A percentile compares a stretch with the other conserved stretches of the same genome.
Evolutionary conservation across 2,888 invertebrate genomes (phyloP).

Genomic region (Heliconius ethilla): DNA sequence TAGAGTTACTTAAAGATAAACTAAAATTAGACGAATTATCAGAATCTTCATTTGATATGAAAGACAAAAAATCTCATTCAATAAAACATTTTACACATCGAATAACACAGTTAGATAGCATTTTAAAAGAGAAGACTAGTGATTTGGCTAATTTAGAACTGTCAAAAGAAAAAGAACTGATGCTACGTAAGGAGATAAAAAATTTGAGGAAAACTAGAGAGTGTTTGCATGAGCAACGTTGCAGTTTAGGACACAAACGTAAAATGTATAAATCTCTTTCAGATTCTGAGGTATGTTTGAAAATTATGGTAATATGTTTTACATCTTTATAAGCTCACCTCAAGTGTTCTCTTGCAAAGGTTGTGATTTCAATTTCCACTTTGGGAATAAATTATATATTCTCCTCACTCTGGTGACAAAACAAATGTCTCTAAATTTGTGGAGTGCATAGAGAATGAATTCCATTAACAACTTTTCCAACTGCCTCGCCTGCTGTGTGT

Average conservation of each 20-base stretch:
- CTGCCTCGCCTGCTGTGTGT: too few relatives aligned
- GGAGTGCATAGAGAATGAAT: neutral
- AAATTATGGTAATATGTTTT: neutral
- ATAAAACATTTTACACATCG: slow-evolving; percentile 85
- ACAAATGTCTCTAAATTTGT: neutral
- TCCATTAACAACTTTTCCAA: neutral
- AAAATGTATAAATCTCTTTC: slow-evolving; percentile 88
- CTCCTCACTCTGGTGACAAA: neutral
- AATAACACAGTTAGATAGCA: slow-evolving; percentile 86
- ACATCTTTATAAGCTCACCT: too few relatives aligned
- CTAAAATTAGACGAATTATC: slow-evolving; percentile 77
- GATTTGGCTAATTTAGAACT: slow-evolving; percentile 83
- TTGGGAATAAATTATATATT: neutral
- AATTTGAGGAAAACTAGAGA: slow-evolving; percentile 90
- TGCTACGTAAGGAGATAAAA: slow-evolving; percentile 89
- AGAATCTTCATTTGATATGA: slow-evolving; percentile 77
- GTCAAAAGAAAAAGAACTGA: slow-evolving; percentile 83
- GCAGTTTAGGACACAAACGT: slow-evolving; percentile 87
- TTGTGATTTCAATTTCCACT: too few relatives aligned
- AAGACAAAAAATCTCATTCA: slow-evolving; percentile 82
- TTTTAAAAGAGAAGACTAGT: slow-evolving; percentile 86
- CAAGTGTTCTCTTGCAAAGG: too few relatives aligned
- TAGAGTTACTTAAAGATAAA: slow-evolving; percentile 83
- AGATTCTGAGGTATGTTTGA: slow-evolving; percentile 81
- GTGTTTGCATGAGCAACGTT: slow-evolving; percentile 88